Conservation (phyloP, 2,113 vertebrate species). For the Periophthalmodon schlosseri region DNA sequence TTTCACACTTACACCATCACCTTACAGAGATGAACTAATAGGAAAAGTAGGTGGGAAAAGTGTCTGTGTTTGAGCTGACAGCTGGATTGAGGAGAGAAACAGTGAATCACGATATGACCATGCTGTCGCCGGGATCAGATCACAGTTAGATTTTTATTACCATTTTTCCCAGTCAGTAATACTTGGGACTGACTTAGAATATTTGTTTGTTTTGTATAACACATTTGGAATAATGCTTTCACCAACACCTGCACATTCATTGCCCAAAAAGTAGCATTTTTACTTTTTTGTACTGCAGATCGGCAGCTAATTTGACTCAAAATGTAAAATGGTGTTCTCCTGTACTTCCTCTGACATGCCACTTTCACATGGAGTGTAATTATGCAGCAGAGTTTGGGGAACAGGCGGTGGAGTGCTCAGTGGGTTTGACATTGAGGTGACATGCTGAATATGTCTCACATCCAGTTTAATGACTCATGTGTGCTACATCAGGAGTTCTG, state of each 20-base stretch:
- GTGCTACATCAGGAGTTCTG: slow-evolving; percentile 2
- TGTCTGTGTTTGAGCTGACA: no score
- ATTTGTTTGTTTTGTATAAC: not conserved
- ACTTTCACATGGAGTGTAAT: not conserved
- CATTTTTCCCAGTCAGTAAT: no score
- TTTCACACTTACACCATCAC: no score
- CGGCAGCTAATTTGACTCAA: not conserved
- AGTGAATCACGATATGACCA: no score
- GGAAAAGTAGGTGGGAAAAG: no score
- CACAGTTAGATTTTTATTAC: no score
- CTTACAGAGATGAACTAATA: no score
- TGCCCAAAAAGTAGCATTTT: not conserved
- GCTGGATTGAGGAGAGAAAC: no score
- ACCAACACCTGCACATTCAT: not conserved
- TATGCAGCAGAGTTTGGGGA: slow-evolving; percentile 2
- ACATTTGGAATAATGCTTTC: not conserved
- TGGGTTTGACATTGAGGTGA: not conserved
- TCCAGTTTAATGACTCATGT: slow-evolving; percentile 7
- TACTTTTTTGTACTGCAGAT: not conserved
- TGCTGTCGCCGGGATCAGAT: no score
- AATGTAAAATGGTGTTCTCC: not conserved
- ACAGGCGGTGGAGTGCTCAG: not conserved
- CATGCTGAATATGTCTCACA: slow-evolving; percentile 6
- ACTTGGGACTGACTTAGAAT: not conserved
- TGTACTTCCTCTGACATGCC: not conserved